Evolutionary conservation across 2,888 invertebrate genomes (phyloP), one percentile per base, ranked within the genome.

Genomic region (Sussaba pulchella): DNA sequence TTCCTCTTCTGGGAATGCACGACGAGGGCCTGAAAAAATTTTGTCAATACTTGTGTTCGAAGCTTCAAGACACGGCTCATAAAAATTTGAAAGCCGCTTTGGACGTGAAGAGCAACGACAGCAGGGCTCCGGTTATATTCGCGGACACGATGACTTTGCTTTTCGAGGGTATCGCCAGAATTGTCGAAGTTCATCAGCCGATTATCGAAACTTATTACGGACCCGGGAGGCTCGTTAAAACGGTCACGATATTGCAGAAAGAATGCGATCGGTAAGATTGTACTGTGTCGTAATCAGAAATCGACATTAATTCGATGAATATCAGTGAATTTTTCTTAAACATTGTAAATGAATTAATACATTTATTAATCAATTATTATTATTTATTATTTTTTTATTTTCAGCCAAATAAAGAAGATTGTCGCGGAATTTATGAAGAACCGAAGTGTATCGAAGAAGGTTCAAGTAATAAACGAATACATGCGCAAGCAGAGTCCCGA

Each of bases 1-100:
- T 99, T 92, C 99, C 99, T 0, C 94, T 99, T 78, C 94, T 99
- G 8, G 98, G 98, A 17, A 96, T 97, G 92, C 97, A 99, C 81
- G 95, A 96, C 47, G 97, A 97, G 86, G 99, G 99, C 0, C 94
- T 99, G 12, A 95, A 95, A 77, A 95, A 97, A 87, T 98, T 99
- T 89, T 97, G 98, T 36, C 95, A 94, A 57, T 99, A 98, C 91
- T 94, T 99, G 9, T 96, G 97, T 83, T 94, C 95, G 9, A 98
- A 97, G 93, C 90, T 96, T 8, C 93, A 95, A 75, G 94, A 94
- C 67, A 95, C 95, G 76, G 95, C 96, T 0, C 95, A 95, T 81
- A 96, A 95, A 88, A 96, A 96, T 90, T 88, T 97, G 17, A 94
- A 95, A 82, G 93, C 94, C 63, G 95, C 96, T 0, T 92, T 96